phyloP scores from a whole-genome alignment of 2,888 invertebrate genomes.

The Zaprionus lineosus region DNA sequence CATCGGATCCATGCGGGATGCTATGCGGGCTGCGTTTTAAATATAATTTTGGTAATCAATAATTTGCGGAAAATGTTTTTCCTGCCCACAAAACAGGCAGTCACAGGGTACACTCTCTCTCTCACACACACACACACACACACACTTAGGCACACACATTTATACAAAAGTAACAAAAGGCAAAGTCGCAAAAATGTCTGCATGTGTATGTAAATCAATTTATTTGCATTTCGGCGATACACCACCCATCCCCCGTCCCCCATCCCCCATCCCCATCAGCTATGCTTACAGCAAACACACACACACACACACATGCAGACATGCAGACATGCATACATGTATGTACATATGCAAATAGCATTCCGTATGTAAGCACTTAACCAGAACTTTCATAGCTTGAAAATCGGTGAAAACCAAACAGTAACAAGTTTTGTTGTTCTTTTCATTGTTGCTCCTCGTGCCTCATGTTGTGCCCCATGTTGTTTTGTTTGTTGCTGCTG shows the following conservation, averaged over 20 bases:
- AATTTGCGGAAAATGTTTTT: constrained; percentile 52
- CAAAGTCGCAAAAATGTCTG: constrained; percentile 6
- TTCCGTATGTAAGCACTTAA: constrained; percentile 30
- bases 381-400: constrained; percentile 43
- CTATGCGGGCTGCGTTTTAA: constrained; percentile 22
- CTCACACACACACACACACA: constrained; percentile 6
- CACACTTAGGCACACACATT: neutral
- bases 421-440: constrained; percentile 31
- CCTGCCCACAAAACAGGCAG: constrained; percentile 11
- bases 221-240: constrained; percentile 33
- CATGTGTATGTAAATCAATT: constrained; percentile 31
- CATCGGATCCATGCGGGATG: neutral
- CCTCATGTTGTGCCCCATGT: neutral
- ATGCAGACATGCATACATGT: neutral
- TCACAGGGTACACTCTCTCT: no score
- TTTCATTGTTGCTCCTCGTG: neutral
- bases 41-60: constrained; percentile 57
- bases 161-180: neutral
- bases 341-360: constrained; percentile 23
- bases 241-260: no score
- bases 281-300: constrained; percentile 12
- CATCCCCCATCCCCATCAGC: no score
- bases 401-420: constrained; percentile 37
- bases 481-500: neutral
- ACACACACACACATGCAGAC: constrained; percentile 13